Evolutionary conservation across 2,113 vertebrate species (phyloP).

Genomic region (Maccullochella peelii): DNA sequence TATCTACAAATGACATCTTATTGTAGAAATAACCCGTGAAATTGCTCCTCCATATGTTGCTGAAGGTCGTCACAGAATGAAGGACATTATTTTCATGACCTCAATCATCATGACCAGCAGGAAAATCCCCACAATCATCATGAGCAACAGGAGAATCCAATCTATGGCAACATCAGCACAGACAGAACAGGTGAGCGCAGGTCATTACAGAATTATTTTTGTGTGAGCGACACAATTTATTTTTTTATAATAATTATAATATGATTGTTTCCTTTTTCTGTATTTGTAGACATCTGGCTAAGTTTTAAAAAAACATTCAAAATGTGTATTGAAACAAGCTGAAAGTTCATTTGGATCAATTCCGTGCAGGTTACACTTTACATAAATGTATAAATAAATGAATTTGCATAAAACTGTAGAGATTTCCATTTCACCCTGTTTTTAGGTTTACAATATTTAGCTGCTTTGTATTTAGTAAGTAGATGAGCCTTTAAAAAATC

Average conservation of each 20-base stretch:
- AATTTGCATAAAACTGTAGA: not conserved
- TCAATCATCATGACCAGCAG: slow-evolving; percentile 33
- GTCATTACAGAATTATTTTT: not conserved
- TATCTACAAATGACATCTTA: not conserved
- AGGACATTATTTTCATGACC: slow-evolving; percentile 54
- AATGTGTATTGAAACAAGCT: not conserved
- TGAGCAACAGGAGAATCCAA: slow-evolving; percentile 80
- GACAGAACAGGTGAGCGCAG: slow-evolving; percentile 63
- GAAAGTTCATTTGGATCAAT: not conserved
- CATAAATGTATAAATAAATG: not conserved
- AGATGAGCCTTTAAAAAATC: not conserved
- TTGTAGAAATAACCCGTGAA: slow-evolving; percentile 2
- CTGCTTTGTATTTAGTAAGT: rapidly evolving
- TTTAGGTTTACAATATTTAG: not conserved
- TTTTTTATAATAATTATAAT: not conserved
- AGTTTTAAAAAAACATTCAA: not conserved
- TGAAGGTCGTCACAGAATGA: slow-evolving; percentile 60
- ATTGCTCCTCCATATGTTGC: slow-evolving; percentile 16
- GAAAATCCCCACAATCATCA: slow-evolving; percentile 47
- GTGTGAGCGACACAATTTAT: not conserved
- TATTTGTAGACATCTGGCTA: not conserved
- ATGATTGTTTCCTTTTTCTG: not conserved
- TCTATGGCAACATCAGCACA: slow-evolving; percentile 83
- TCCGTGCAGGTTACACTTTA: not conserved
- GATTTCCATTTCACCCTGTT: not conserved